These are phyloP conservation scores for Pachyuromys duprasi DNA, from an alignment of 2,797 vertebrate genomes.

Conservation along the genomic window DNA sequence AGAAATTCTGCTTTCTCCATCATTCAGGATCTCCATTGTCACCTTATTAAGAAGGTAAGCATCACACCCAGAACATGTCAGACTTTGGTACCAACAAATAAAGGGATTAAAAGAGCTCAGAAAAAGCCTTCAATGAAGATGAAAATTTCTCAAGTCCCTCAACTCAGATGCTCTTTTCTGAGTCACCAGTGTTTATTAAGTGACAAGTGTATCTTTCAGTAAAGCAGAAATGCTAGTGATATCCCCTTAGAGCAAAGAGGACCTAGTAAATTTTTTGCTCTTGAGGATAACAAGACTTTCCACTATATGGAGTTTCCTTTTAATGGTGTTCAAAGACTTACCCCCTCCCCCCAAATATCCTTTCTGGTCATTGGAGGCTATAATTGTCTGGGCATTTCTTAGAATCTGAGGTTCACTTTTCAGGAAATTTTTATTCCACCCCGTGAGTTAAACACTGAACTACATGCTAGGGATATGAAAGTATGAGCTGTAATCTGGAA, in stretches of 20 bases:
- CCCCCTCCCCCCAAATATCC: not conserved
- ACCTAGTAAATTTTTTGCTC: not conserved
- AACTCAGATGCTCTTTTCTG: not conserved
- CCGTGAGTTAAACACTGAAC: not conserved
- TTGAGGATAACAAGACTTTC: not conserved
- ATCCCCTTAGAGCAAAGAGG: not conserved
- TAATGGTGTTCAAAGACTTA: not conserved
- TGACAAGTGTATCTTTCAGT: not conserved
- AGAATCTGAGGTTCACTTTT: not conserved
- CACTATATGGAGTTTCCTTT: not conserved
- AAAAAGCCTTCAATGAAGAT: not conserved
- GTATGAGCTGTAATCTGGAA: not conserved
- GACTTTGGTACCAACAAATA: not conserved
- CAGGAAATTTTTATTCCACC: not conserved
- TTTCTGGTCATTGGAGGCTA: not conserved
- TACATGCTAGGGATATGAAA: not conserved
- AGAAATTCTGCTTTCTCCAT: not conserved
- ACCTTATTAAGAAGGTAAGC: not conserved
- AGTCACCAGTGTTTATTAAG: not conserved
- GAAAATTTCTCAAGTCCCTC: not conserved
- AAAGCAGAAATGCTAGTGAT: not conserved
- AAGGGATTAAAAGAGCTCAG: not conserved
- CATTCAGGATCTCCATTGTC: not conserved
- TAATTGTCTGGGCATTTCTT: not conserved
- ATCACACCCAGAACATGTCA: not conserved